Evolutionary conservation across 2,888 invertebrate genomes (phyloP).

Genomic region (Allacma fusca): DNA sequence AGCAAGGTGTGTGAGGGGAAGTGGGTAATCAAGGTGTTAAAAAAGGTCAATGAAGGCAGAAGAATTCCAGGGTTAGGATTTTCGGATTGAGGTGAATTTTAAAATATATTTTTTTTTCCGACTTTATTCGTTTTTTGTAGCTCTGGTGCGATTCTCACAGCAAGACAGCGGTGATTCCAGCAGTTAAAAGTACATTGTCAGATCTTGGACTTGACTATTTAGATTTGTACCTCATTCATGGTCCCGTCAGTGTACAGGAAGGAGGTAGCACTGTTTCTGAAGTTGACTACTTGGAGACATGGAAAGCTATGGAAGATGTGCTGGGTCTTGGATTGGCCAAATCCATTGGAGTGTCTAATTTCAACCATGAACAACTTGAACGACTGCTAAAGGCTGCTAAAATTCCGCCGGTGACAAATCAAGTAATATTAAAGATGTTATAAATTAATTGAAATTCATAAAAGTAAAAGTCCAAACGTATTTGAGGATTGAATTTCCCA

Average conservation of each 20-base stretch:
- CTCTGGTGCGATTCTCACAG: constrained; percentile 90
- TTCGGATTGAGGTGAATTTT: no score
- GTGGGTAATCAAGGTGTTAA: no score
- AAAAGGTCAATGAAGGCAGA: no score
- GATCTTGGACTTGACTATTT: constrained; percentile 80
- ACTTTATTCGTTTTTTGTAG: constrained; percentile 65
- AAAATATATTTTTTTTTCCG: no score
- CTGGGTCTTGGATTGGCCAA: constrained; percentile 74
- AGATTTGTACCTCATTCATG: constrained; percentile 87
- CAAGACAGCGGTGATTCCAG: constrained; percentile 76
- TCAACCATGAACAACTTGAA: constrained; percentile 77
- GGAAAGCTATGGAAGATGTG: constrained; percentile 75
- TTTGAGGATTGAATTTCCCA: background rate
- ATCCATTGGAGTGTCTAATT: constrained; percentile 84
- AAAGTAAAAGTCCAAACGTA: no score
- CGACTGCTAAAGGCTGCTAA: constrained; percentile 71
- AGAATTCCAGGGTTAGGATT: no score
- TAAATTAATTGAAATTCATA: no score
- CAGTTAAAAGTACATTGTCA: constrained; percentile 73
- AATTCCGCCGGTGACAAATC: constrained; percentile 74
- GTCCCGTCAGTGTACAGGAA: constrained; percentile 86
- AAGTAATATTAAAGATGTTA: constrained; percentile 68
- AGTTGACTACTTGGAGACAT: constrained; percentile 78
- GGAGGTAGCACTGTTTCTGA: constrained; percentile 68
- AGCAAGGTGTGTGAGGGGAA: constrained; percentile 60